Evolutionary conservation across 2,797 vertebrate species (phyloP).

Genomic region (Emydoidea blandingii): DNA sequence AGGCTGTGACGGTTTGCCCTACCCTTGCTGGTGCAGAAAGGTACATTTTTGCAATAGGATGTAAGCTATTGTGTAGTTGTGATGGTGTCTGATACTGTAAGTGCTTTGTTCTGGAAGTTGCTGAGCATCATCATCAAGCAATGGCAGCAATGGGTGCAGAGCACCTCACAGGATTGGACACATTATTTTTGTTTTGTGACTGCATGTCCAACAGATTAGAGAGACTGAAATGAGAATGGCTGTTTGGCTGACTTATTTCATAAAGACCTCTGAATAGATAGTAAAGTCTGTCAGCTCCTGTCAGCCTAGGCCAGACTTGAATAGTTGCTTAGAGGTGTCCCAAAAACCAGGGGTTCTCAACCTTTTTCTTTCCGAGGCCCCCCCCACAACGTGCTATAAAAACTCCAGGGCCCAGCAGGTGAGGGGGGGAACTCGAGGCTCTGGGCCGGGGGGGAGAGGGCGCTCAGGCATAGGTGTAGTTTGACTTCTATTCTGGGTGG

Average conservation of each 20-base stretch:
- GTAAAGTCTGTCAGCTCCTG: not conserved
- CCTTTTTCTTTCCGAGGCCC: too few species aligned
- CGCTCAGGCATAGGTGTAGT: too few species aligned
- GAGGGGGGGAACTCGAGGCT: too few species aligned
- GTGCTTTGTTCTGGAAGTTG: not conserved
- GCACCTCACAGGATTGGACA: not conserved
- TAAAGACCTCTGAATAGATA: not conserved
- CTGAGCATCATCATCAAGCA: not conserved
- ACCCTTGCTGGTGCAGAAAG: not conserved
- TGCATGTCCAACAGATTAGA: not conserved
- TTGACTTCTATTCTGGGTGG: too few species aligned
- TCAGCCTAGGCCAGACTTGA: not conserved
- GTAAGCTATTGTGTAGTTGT: fast-evolving
- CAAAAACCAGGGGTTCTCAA: too few species aligned
- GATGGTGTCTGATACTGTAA: not conserved
- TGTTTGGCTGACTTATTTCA: not conserved
- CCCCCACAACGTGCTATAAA: too few species aligned
- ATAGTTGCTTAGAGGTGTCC: not conserved
- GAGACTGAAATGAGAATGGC: not conserved
- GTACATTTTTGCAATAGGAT: not conserved
- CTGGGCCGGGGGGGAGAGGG: too few species aligned
- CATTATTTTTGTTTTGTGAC: not conserved
- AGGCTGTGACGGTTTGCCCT: not conserved
- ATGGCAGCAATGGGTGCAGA: not conserved
- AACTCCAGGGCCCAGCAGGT: too few species aligned